Percentiles rank a stretch among this genome's conserved stretches.
phyloP scores from a whole-genome alignment of 2,113 vertebrate species.

The Xenopus borealis region DNA sequence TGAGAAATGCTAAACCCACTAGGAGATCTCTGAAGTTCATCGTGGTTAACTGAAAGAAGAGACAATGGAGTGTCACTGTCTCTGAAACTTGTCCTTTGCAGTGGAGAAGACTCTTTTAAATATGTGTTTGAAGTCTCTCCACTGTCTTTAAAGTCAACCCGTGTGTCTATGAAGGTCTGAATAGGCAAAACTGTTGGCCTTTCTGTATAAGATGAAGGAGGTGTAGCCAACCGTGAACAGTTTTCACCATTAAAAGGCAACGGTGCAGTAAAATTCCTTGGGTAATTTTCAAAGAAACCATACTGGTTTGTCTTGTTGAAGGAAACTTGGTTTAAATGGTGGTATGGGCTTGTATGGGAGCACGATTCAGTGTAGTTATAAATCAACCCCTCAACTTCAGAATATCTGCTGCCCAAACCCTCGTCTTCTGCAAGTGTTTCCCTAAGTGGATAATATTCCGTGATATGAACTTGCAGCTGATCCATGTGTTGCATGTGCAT shows the following conservation, averaged over 20 bases:
- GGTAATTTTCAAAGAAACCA: slow-evolving; percentile 65
- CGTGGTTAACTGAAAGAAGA: slow-evolving; percentile 91
- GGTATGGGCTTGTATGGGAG: slow-evolving; percentile 66
- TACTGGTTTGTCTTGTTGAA: slow-evolving; percentile 71
- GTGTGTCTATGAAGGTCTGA: slow-evolving; percentile 71
- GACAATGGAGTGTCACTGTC: slow-evolving; percentile 89
- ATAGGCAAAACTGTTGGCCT: slow-evolving; percentile 78
- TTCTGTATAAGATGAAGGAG: slow-evolving; percentile 61
- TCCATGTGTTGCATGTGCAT: slow-evolving; percentile 95
- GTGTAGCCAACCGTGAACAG: slow-evolving; percentile 53
- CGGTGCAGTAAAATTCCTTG: slow-evolving; percentile 46
- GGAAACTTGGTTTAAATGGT: slow-evolving; percentile 74
- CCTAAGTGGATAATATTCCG: slow-evolving; percentile 70
- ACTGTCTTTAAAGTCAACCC: slow-evolving; percentile 55
- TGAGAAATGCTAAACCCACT: slow-evolving; percentile 98
- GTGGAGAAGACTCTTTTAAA: slow-evolving; percentile 59
- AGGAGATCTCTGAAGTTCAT: slow-evolving; percentile 90
- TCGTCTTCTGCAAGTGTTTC: slow-evolving; percentile 61
- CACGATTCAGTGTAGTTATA: slow-evolving; percentile 80
- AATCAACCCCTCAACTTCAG: slow-evolving; percentile 79
- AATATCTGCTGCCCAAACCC: slow-evolving; percentile 62
- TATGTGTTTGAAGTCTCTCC: slow-evolving; percentile 57
- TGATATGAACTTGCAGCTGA: slow-evolving; percentile 73
- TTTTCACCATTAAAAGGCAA: slow-evolving; percentile 56
- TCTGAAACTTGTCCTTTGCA: slow-evolving; percentile 73